Evolutionary conservation across 2,888 invertebrate species (phyloP).

Genomic region (Smittia sp.): DNA sequence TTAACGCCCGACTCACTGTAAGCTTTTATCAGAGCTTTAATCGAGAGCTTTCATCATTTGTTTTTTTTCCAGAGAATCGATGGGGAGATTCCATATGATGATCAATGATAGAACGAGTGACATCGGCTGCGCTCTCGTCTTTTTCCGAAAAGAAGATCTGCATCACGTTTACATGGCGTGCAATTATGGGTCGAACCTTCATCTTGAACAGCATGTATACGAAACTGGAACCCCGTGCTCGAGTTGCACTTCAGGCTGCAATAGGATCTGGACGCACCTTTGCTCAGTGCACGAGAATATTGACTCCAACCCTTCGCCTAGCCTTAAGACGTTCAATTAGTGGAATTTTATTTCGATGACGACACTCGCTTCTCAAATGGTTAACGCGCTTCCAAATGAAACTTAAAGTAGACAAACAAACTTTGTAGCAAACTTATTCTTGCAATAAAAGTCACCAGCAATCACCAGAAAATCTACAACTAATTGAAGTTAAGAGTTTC

Average conservation of each 20-base stretch:
- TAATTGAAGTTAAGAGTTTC: neutral
- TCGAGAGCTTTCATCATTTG: neutral
- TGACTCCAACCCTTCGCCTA: neutral
- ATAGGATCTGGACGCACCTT: neutral
- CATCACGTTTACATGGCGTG: conserved; percentile 19
- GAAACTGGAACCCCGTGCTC: conserved; percentile 20
- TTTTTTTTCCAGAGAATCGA: conserved; percentile 2
- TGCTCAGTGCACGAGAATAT: conserved; percentile 17
- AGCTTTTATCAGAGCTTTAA: neutral
- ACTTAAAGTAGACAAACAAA: no score
- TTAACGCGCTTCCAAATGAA: no score
- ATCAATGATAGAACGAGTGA: conserved; percentile 6
- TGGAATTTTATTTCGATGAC: no score
- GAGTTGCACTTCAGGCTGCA: conserved; percentile 14
- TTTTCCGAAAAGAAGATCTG: conserved; percentile 20
- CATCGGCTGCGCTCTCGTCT: conserved; percentile 27
- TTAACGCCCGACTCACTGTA: conserved; percentile 20
- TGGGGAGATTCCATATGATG: conserved; percentile 23
- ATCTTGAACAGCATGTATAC: conserved; percentile 15
- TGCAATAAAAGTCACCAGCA: no score
- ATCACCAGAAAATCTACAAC: no score
- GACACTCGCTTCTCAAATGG: no score
- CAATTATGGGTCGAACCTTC: conserved; percentile 21
- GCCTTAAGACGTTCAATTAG: conserved; percentile 4
- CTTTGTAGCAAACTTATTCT: no score